Evolutionary conservation across 2,797 vertebrate genomes (phyloP).

Genomic region (Lagocephalus sceleratus): DNA sequence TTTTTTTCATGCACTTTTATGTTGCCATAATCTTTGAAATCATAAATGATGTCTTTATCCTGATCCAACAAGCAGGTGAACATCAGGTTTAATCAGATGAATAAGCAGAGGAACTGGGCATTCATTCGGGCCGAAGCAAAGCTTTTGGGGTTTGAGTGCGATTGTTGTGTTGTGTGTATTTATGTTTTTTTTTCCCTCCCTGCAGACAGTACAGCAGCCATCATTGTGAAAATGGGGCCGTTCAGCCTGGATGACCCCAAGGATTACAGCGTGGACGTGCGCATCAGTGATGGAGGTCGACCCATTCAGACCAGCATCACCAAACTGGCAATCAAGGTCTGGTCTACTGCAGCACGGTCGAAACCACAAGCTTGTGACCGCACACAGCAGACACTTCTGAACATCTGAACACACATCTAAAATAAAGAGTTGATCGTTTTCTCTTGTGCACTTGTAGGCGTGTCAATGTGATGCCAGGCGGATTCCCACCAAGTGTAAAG

Average conservation of each 20-base stretch:
- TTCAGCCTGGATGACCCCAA: conserved; percentile 82
- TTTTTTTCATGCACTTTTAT: no score
- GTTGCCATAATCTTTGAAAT: no score
- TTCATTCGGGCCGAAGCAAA: conserved; percentile 15
- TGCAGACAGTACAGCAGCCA: conserved; percentile 86
- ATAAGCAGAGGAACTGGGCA: conserved; percentile 34
- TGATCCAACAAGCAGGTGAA: conserved; percentile 20
- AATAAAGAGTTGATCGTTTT: background rate
- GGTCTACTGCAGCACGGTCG: conserved; percentile 26
- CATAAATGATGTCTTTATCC: no score
- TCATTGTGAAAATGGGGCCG: conserved; percentile 82
- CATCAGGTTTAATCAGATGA: conserved; percentile 20
- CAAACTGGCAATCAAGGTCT: conserved; percentile 79
- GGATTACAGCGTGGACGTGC: conserved; percentile 80
- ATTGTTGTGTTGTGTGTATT: conserved; percentile 2
- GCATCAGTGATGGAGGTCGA: conserved; percentile 83
- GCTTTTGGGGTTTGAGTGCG: conserved; percentile 7
- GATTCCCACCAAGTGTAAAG: conserved; percentile 76
- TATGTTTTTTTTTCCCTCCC: conserved; percentile 5
- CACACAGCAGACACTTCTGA: no score
- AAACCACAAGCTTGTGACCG: no score
- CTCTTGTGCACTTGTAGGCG: conserved; percentile 38
- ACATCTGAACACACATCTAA: background rate
- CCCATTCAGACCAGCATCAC: conserved; percentile 77
- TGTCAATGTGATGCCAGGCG: conserved; percentile 84